Evolutionary conservation across 2,888 invertebrate genomes (phyloP).

Genomic region (Agelastica alni): DNA sequence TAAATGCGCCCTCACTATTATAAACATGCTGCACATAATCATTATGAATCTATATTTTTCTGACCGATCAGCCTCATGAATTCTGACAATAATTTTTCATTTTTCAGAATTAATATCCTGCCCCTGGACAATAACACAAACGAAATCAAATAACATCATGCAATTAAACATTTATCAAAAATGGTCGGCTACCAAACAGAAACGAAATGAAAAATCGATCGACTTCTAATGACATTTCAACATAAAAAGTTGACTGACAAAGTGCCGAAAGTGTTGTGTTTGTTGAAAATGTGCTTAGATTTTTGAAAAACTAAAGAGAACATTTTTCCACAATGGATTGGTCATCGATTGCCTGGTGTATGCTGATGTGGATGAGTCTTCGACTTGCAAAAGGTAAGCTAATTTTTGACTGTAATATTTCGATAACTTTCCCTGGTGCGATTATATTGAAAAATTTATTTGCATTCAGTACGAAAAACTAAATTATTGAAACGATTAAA

Average conservation of each 20-base stretch:
- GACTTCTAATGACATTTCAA: conserved; percentile 5
- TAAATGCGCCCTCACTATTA: not conserved
- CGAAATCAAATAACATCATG: not conserved
- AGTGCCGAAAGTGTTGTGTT: conserved; percentile 1
- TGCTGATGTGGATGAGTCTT: conserved; percentile 8
- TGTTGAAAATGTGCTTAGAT: conserved; percentile 5
- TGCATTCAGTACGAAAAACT: no score
- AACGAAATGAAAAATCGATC: conserved; percentile 9
- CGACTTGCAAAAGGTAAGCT: conserved; percentile 14
- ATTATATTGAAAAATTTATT: no score
- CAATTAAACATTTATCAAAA: conserved; percentile 1
- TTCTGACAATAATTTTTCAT: conserved; percentile 11
- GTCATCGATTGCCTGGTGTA: conserved; percentile 1
- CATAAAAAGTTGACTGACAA: conserved; percentile 2
- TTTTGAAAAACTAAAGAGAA: not conserved
- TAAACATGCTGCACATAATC: not conserved
- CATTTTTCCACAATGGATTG: conserved; percentile 12
- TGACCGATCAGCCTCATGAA: not conserved
- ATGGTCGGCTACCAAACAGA: not conserved
- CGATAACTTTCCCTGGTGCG: no score
- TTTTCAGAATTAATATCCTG: conserved; percentile 15
- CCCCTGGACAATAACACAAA: not conserved
- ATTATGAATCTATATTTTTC: conserved; percentile 9
- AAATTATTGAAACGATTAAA: no score
- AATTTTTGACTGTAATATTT: no score